Conservation (phyloP, 2,888 invertebrate species). For the Rhopalosiphum nymphaeae region DNA sequence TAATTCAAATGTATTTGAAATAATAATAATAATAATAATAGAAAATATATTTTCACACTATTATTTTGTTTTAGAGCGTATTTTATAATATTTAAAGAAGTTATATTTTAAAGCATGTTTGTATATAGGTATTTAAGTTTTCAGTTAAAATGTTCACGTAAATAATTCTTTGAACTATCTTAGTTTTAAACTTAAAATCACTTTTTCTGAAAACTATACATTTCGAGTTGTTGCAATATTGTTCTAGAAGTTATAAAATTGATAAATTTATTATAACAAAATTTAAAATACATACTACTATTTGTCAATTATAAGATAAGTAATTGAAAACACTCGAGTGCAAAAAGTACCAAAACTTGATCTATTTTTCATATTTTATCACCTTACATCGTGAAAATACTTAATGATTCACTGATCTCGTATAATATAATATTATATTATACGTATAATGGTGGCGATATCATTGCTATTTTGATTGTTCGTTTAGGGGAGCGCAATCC, state of each 20-base stretch:
- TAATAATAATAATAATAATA: not conserved
- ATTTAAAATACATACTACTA: not conserved
- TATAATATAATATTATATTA: not conserved
- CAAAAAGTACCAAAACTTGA: not conserved
- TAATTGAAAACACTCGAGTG: not conserved
- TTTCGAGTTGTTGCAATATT: no score
- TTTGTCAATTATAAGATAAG: not conserved
- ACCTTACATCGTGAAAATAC: accelerated
- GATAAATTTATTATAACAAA: not conserved
- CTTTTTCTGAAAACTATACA: not conserved
- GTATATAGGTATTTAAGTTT: not conserved
- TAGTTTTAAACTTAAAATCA: not conserved
- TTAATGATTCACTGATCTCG: not conserved
- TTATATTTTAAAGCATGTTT: not conserved
- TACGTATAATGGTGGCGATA: not conserved
- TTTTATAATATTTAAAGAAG: not conserved
- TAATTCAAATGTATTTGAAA: not conserved
- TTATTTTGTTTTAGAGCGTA: not conserved
- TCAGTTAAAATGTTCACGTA: not conserved
- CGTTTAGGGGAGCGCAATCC: not conserved
- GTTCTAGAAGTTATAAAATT: no score
- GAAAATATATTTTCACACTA: not conserved
- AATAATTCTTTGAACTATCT: not conserved
- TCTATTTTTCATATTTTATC: not conserved
- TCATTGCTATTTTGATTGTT: not conserved